Conservation (phyloP, 2,113 vertebrate genomes). For the Pelusios castaneus region DNA sequence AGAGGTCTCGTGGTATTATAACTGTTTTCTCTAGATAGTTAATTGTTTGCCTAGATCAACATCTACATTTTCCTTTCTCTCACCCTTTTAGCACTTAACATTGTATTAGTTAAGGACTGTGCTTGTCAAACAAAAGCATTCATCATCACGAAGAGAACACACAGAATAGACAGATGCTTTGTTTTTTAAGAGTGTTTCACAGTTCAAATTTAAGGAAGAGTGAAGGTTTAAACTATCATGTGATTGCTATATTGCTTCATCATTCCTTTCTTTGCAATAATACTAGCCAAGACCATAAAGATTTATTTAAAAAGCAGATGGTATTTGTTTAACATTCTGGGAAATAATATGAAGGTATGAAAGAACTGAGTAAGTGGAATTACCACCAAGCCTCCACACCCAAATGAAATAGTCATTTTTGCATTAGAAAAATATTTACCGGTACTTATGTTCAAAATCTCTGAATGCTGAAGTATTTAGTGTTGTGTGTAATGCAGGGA, state of each 20-base stretch:
- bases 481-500: neutral
- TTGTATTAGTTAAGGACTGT: neutral
- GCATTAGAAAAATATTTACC: neutral
- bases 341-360: neutral
- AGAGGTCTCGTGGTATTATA: neutral
- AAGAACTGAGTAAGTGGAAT: slow-evolving; percentile 6
- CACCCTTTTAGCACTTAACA: neutral
- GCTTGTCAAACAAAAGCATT: neutral
- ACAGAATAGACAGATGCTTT: neutral
- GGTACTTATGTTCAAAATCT: neutral
- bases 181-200: neutral
- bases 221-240: neutral
- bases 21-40: neutral
- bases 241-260: neutral
- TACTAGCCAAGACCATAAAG: neutral
- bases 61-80: neutral
- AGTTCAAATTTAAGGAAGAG: neutral
- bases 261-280: neutral
- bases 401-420: neutral
- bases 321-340: neutral
- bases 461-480: neutral
- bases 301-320: neutral
- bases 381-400: neutral
- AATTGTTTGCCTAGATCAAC: neutral
- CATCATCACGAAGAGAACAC: neutral